Conservation (phyloP, 1,140 invertebrate species). For the Euura lappo region DNA sequence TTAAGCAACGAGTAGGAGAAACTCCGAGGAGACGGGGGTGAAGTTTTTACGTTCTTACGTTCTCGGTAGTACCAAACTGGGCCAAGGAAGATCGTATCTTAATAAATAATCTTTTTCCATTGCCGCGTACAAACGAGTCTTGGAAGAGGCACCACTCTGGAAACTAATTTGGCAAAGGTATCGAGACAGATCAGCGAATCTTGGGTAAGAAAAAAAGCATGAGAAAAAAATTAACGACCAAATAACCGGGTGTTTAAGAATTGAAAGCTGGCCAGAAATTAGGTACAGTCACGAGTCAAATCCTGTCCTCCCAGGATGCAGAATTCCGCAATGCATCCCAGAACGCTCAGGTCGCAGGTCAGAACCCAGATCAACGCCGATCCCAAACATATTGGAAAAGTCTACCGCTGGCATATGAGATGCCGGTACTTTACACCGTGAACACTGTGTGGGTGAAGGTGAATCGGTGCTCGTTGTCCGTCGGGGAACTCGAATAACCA, state of each 20-base stretch:
- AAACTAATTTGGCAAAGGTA: conserved; percentile 7
- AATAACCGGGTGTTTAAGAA: conserved; percentile 1
- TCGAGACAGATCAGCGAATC: not conserved
- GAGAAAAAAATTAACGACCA: not conserved
- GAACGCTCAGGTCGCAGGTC: too few species aligned
- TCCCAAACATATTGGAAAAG: too few species aligned
- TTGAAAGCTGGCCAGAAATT: not conserved
- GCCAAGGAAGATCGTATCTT: not conserved
- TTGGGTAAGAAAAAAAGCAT: not conserved
- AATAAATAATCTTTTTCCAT: conserved; percentile 4
- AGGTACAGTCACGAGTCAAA: too few species aligned
- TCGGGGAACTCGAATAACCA: not conserved
- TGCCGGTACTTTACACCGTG: too few species aligned
- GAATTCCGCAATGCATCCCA: too few species aligned
- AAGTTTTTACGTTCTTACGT: not conserved
- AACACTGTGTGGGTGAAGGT: not conserved
- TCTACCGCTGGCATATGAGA: too few species aligned
- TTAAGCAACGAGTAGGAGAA: not conserved
- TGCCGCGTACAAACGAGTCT: not conserved
- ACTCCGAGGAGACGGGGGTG: not conserved
- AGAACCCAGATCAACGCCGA: too few species aligned
- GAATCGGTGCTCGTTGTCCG: not conserved
- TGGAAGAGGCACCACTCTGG: not conserved
- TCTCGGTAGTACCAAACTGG: not conserved
- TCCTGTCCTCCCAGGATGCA: too few species aligned